Conservation (phyloP, 2,113 vertebrate genomes). For the Tragelaphus strepsiceros region DNA sequence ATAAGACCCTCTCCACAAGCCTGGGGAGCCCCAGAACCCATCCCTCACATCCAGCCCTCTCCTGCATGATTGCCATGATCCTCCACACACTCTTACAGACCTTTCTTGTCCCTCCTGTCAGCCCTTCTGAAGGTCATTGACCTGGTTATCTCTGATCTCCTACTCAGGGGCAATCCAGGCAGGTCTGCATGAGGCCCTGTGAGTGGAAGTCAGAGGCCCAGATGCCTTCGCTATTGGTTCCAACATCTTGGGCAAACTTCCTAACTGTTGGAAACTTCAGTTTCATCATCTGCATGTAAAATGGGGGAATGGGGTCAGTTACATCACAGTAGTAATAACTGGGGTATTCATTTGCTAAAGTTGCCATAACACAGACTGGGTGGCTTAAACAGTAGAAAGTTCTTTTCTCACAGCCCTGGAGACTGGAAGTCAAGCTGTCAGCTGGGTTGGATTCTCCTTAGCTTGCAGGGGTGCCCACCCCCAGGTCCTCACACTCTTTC, state of each 20-base stretch:
- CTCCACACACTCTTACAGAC: neutral
- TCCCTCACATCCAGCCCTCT: neutral
- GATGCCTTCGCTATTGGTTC: neutral
- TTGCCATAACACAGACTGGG: neutral
- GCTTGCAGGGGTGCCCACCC: neutral
- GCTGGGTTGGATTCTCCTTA: neutral
- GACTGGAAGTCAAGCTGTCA: neutral
- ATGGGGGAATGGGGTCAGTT: too few relatives aligned
- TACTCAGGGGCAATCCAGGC: neutral
- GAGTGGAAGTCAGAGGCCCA: neutral
- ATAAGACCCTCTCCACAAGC: neutral
- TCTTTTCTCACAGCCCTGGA: neutral
- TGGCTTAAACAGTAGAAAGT: neutral
- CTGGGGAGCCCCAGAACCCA: neutral
- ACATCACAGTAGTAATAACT: rapidly evolving
- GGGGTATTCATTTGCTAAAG: neutral
- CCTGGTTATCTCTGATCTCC: neutral
- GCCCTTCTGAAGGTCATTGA: neutral
- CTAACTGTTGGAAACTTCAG: neutral
- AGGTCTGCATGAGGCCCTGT: neutral
- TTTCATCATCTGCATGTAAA: neutral
- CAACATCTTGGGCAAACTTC: neutral
- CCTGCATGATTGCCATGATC: neutral
- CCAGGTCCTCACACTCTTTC: neutral
- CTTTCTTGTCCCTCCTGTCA: neutral